These are phyloP conservation scores for Misgurnus mizolepis DNA, from an alignment of 2,113 vertebrate species.

Conservation along the genomic window DNA sequence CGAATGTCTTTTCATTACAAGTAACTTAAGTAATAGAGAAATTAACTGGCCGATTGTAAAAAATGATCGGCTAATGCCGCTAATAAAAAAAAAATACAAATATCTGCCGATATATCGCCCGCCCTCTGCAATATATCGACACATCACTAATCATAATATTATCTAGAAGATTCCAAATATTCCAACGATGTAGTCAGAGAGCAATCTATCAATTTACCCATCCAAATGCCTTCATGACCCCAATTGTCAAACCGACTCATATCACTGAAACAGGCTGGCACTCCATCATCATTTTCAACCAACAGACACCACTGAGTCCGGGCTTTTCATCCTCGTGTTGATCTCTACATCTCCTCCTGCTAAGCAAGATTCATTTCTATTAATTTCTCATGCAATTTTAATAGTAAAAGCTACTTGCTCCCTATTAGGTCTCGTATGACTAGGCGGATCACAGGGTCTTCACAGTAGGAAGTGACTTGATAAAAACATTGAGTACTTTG, in stretches of 20 bases:
- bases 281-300: not conserved
- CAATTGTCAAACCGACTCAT: not conserved
- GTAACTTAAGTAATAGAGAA: no score
- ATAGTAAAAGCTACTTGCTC: constrained; percentile 30
- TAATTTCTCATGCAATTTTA: constrained; percentile 39
- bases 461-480: not conserved
- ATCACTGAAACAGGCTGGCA: constrained; percentile 6
- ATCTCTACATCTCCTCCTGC: constrained; percentile 16
- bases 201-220: not conserved
- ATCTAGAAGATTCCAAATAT: constrained; percentile 8
- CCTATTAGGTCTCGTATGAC: constrained; percentile 27
- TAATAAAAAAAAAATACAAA: no score
- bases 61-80: no score
- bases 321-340: constrained; percentile 9
- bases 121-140: no score
- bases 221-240: not conserved
- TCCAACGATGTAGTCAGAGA: not conserved
- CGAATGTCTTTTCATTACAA: no score
- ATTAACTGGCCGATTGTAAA: no score
- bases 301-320: constrained; percentile 18
- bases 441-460: constrained; percentile 26
- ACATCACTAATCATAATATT: not conserved
- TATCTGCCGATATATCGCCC: no score
- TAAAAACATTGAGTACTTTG: not conserved
- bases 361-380: constrained; percentile 17